Percentiles rank a stretch among this genome's conserved stretches.
phyloP scores from a whole-genome alignment of 2,113 vertebrate genomes.

The Corapipo altera region DNA sequence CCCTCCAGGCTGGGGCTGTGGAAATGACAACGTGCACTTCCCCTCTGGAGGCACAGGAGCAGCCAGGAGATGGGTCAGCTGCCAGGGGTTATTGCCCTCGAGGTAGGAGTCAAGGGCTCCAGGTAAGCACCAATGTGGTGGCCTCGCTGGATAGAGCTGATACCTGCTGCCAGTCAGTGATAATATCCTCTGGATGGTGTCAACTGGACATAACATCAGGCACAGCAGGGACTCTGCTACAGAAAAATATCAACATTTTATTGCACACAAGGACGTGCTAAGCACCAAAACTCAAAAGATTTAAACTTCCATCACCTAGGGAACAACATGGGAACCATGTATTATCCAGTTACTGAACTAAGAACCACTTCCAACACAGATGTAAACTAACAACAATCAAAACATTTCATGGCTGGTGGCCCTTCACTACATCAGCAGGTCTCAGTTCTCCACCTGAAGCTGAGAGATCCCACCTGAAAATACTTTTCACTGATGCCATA shows the following conservation, averaged over 20 bases:
- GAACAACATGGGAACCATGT: background rate
- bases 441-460: background rate
- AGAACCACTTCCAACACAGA: background rate
- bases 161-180: background rate
- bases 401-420: background rate
- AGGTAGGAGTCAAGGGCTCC: background rate
- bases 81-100: rapidly evolving
- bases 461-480: background rate
- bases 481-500: background rate
- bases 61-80: rapidly evolving
- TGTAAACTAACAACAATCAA: background rate
- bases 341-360: background rate
- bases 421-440: background rate
- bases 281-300: background rate
- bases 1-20: rapidly evolving
- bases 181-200: background rate
- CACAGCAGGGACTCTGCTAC: background rate
- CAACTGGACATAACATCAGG: background rate
- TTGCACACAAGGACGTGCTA: background rate
- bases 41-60: rapidly evolving
- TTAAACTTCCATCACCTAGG: background rate
- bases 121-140: background rate
- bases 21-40: background rate
- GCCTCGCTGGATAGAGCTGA: background rate
- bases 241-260: background rate